These are phyloP conservation scores for Paraescarpia echinospica DNA, from an alignment of 1,140 invertebrate species.

Conservation along the genomic window DNA sequence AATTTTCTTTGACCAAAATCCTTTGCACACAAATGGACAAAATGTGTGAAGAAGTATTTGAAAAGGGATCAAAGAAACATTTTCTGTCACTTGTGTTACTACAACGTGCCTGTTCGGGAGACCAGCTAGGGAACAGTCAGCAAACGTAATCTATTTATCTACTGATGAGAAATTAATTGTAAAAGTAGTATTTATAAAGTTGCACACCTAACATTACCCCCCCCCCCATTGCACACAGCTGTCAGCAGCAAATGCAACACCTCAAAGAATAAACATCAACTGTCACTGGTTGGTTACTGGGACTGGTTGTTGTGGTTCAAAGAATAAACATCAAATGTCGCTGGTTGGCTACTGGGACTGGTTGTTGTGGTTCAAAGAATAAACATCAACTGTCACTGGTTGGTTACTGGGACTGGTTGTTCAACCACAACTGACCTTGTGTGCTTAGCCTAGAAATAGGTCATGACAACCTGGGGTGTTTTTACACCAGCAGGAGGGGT, in stretches of 20 bases:
- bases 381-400: neutral
- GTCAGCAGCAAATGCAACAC: neutral
- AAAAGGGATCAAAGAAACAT: no score
- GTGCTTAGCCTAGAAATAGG: neutral
- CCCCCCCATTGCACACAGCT: neutral
- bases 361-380: neutral
- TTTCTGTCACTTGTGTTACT: no score
- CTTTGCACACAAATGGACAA: neutral
- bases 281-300: neutral
- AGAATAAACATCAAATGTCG: neutral
- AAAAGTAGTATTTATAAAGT: no score
- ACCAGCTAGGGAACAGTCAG: no score
- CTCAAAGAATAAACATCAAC: neutral
- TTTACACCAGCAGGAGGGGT: neutral
- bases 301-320: neutral
- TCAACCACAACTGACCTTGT: neutral
- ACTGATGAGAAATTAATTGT: no score
- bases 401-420: neutral
- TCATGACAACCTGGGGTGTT: neutral
- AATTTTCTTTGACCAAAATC: neutral
- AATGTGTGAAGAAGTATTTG: neutral
- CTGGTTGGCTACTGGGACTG: neutral
- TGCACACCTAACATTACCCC: no score
- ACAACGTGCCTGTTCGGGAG: no score
- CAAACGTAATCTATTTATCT: no score